Evolutionary conservation across 2,113 vertebrate species (phyloP), one percentile per base, ranked within the genome.

Genomic region (Trinectes maculatus): DNA sequence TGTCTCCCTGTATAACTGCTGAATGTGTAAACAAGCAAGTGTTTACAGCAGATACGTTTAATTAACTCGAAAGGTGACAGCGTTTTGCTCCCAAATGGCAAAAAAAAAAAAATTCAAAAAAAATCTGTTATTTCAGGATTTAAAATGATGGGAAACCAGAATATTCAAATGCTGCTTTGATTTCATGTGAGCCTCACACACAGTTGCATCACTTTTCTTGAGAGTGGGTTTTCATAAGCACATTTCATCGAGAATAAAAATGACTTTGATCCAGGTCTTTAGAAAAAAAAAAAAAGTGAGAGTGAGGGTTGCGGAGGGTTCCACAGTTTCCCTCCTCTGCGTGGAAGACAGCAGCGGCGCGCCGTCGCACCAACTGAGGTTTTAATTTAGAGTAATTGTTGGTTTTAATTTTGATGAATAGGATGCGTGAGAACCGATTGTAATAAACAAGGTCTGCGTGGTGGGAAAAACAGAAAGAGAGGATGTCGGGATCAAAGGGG

Each of bases 241-340:
- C 6, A 18, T 28, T n/a, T 46, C n/a, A n/a, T n/a, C 1, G 26
- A 29, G 3, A 8, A 28, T 57, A 21, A 33, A 61, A 72, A 48
- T 48, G 3, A 28, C 31, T 52, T 10, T 12, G 34, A 48, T 26
- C 8, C 13, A 15, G 12, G 18, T 13, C 5, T 19, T 29, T 19
- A 31, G 16, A 12, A 47, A 26, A 31, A 53, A 53, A 42, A 21
- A 19, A 43, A 43, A 19, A 43, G 48, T 42, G 26, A 47, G 42
- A 67, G 37, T 39, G 29, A 53, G 60, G 29, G 34, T 16, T 62
- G 11, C 28, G 26, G 44, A 19, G 22, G 18, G 5, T 69, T 36
- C 54, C 31, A 34, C 55, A 52, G 61, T 52, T 70, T 49, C n/a
- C n/a, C n/a, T n/a, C 12, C 29, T 42, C 31, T 34, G 25, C 11